A percentile compares a stretch with the other conserved stretches of the same genome.
Conservation (phyloP, 2,888 invertebrate genomes). For the Metalampra italica region DNA sequence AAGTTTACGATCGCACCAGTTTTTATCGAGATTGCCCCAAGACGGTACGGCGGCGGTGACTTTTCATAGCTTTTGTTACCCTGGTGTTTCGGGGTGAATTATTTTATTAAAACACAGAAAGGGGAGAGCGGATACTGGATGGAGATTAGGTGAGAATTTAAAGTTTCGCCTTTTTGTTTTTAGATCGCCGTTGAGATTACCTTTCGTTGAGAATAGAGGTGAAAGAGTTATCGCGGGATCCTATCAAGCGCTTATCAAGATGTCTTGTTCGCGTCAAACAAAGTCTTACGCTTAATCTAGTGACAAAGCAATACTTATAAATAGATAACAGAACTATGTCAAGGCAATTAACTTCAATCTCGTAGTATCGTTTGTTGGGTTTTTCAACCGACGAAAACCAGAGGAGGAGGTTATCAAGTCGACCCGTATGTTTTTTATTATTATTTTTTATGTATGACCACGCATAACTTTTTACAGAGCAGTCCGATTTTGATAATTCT, state of each 20-base stretch:
- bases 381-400: too few relatives aligned
- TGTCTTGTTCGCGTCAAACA: not conserved
- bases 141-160: constrained; percentile 59
- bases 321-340: too few relatives aligned
- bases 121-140: constrained; percentile 38
- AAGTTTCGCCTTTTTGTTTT: constrained; percentile 41
- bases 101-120: constrained; percentile 62
- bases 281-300: too few relatives aligned
- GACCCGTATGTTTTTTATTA: too few relatives aligned
- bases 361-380: too few relatives aligned
- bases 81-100: constrained; percentile 56
- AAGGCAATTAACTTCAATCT: too few relatives aligned
- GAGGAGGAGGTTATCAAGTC: too few relatives aligned
- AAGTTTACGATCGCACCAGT: constrained; percentile 64
- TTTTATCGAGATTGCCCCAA: constrained; percentile 70
- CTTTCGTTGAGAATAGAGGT: constrained; percentile 3
- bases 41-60: constrained; percentile 27
- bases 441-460: too few relatives aligned
- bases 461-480: too few relatives aligned
- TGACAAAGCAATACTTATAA: too few relatives aligned
- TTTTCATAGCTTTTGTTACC: constrained; percentile 56
- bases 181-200: constrained; percentile 27
- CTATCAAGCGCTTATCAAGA: not conserved
- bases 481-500: too few relatives aligned
- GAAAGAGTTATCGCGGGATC: not conserved